phyloP scores from a whole-genome alignment of 2,113 vertebrate species.

The Sylvietta virens region DNA sequence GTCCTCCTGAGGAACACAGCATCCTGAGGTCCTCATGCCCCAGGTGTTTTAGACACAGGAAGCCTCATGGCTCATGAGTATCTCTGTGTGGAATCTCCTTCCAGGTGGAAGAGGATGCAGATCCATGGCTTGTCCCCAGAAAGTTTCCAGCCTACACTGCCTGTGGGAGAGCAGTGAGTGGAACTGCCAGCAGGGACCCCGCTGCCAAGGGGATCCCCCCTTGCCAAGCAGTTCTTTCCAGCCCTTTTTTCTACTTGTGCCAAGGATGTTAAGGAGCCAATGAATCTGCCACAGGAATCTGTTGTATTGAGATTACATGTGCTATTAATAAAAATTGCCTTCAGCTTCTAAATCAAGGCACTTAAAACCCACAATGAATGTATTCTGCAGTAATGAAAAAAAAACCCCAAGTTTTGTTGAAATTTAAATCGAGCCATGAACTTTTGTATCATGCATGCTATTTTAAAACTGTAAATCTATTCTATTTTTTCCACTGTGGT shows the following conservation, averaged over 20 bases:
- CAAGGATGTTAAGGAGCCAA: not conserved
- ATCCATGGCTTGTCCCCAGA: not conserved
- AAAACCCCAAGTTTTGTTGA: not conserved
- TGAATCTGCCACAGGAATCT: constrained; percentile 22
- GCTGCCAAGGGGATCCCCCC: not conserved
- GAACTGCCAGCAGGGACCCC: not conserved
- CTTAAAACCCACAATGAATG: constrained; percentile 51
- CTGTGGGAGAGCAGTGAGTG: not conserved
- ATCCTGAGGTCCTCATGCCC: fast-evolving
- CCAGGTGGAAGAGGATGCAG: not conserved
- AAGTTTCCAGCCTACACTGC: not conserved
- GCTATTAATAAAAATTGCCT: constrained; percentile 55
- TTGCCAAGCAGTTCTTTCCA: not conserved
- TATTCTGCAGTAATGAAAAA: not conserved
- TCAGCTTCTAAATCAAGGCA: not conserved
- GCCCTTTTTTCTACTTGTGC: not conserved
- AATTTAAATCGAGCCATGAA: constrained; percentile 42
- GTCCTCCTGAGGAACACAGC: fast-evolving
- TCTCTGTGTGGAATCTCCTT: not conserved
- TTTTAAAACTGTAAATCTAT: constrained; percentile 45
- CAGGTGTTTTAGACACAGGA: not conserved
- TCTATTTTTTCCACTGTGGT: constrained; percentile 36
- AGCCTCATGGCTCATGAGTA: fast-evolving
- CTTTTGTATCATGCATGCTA: constrained; percentile 17
- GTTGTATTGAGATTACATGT: not conserved